phyloP scores from a whole-genome alignment of 2,797 vertebrate species.

The Anguilla anguilla region DNA sequence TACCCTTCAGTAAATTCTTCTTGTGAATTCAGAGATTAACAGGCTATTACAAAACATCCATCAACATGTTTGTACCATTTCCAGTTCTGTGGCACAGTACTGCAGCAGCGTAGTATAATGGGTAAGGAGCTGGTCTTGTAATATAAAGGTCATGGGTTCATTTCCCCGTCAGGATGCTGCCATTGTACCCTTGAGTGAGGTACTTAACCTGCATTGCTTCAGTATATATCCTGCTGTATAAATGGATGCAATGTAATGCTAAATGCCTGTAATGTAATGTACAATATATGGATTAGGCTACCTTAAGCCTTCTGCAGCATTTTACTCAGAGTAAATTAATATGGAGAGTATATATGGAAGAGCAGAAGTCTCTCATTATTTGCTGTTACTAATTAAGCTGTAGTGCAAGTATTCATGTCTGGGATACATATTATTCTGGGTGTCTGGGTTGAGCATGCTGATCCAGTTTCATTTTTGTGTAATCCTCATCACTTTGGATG shows the following conservation, averaged over 20 bases:
- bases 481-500: slow-evolving; percentile 4
- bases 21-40: neutral
- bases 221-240: too few relatives aligned
- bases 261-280: too few relatives aligned
- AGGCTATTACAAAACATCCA: neutral
- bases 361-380: neutral
- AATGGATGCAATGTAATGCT: too few relatives aligned
- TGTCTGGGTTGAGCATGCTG: neutral
- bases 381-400: neutral
- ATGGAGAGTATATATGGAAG: neutral
- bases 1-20: neutral
- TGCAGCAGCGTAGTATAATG: too few relatives aligned
- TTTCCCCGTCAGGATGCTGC: too few relatives aligned
- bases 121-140: too few relatives aligned
- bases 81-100: neutral
- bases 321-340: neutral
- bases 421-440: neutral
- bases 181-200: too few relatives aligned
- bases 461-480: neutral
- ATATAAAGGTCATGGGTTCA: too few relatives aligned
- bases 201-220: too few relatives aligned
- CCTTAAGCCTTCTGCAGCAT: neutral
- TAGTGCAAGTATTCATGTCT: neutral
- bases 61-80: neutral
- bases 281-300: neutral